A percentile compares a stretch with the other conserved stretches of the same genome.
phyloP scores from a whole-genome alignment of 2,113 vertebrate genomes.

The Podilymbus podiceps region DNA sequence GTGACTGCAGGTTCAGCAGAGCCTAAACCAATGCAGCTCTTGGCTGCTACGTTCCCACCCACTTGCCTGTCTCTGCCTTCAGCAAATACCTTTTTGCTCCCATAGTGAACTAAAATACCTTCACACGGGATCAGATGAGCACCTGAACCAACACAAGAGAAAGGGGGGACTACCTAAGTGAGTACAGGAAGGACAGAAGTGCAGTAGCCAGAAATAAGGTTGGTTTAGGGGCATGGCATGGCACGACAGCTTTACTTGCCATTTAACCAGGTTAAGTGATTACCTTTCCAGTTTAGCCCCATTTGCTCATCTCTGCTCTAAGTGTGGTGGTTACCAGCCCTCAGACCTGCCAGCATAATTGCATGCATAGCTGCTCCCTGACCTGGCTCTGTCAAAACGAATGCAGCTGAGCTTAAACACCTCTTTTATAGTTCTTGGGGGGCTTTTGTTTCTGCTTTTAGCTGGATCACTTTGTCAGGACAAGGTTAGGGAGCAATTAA shows the following conservation, averaged over 20 bases:
- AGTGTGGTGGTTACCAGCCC: not conserved
- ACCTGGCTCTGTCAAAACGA: constrained; percentile 61
- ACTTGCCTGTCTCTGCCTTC: not conserved
- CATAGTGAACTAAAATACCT: not conserved
- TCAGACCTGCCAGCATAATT: constrained; percentile 38
- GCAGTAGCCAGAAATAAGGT: not conserved
- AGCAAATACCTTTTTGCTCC: not conserved
- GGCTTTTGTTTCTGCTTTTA: constrained; percentile 64
- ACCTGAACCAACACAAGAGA: not conserved
- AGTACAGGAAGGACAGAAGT: not conserved
- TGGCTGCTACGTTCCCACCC: not conserved
- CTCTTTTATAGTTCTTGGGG: constrained; percentile 65
- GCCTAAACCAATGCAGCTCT: not conserved
- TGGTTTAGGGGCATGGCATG: not conserved
- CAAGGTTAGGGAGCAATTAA: constrained; percentile 64
- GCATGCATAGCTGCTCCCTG: constrained; percentile 47
- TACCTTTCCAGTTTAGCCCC: constrained; percentile 5
- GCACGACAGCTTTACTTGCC: not conserved
- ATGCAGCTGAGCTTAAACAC: constrained; percentile 64
- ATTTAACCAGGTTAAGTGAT: constrained; percentile 40
- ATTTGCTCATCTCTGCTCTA: constrained; percentile 47
- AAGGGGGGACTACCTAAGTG: not conserved
- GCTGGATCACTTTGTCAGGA: constrained; percentile 48
- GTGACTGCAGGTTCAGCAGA: not conserved
- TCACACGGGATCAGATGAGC: not conserved